Conservation (phyloP, 2,888 invertebrate species). For the Tenthredo mesomela region DNA sequence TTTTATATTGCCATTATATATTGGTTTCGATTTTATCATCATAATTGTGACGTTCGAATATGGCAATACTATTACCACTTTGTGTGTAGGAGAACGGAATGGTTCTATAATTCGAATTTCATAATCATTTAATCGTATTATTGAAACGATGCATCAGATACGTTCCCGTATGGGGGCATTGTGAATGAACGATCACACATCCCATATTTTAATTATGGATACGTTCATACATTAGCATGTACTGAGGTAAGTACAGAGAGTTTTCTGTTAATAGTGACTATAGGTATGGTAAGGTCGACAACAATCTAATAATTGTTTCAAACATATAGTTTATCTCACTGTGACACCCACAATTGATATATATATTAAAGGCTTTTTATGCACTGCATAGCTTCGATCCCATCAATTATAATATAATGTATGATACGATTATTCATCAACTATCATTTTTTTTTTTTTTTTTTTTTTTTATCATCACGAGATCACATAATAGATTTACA, state of each 20-base stretch:
- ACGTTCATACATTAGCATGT: background rate
- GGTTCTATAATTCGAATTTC: background rate
- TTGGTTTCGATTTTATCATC: background rate
- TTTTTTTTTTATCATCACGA: background rate
- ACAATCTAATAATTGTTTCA: slow-evolving; percentile 15
- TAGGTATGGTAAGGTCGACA: slow-evolving; percentile 37
- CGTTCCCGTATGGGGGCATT: background rate
- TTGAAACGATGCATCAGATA: background rate
- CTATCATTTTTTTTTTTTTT: too few species aligned
- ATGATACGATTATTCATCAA: background rate
- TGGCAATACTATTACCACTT: background rate
- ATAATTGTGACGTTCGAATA: background rate
- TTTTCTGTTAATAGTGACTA: background rate
- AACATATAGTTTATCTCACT: slow-evolving; percentile 5
- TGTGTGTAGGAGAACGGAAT: background rate
- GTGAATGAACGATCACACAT: background rate
- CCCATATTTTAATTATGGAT: slow-evolving; percentile 10
- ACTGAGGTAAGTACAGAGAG: background rate
- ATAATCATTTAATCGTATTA: background rate
- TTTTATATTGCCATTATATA: background rate
- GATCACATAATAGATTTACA: background rate
- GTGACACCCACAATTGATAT: slow-evolving; percentile 15
- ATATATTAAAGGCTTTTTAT: slow-evolving; percentile 8
- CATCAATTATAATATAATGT: background rate
- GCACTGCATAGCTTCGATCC: background rate